Conservation (phyloP, 53 echinoderm and acorn worm genomes). For the Holothuria scabra region DNA sequence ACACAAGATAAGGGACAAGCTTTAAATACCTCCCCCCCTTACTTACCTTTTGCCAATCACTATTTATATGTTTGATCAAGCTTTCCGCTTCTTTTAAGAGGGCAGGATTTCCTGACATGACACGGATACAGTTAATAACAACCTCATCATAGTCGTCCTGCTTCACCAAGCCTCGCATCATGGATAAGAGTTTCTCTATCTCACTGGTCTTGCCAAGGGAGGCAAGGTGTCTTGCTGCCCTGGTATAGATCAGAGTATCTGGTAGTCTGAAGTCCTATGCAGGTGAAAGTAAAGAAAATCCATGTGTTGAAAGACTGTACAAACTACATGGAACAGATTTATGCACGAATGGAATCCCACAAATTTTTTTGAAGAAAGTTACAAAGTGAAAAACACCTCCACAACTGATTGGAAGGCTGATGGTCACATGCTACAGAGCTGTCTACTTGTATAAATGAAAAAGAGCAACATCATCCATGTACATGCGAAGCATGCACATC, state of each 20-base stretch:
- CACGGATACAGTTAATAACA: conserved; percentile 75
- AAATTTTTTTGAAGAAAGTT: too few relatives aligned
- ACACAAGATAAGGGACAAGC: too few relatives aligned
- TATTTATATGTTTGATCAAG: conserved; percentile 89
- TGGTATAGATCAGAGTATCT: conserved; percentile 85
- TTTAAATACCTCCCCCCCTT: neutral
- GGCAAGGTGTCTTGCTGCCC: conserved; percentile 76
- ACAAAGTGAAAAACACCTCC: too few relatives aligned
- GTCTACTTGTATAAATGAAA: too few relatives aligned
- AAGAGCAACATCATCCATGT: too few relatives aligned
- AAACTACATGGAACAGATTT: too few relatives aligned
- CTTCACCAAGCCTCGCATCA: conserved; percentile 67
- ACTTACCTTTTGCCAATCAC: conserved; percentile 88
- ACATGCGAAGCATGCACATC: too few relatives aligned
- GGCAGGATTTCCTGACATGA: conserved; percentile 72
- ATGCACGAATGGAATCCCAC: too few relatives aligned
- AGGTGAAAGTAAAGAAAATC: too few relatives aligned
- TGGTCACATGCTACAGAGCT: too few relatives aligned
- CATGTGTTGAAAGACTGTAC: too few relatives aligned
- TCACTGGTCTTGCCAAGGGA: conserved; percentile 78
- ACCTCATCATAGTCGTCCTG: conserved; percentile 89
- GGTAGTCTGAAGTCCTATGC: conserved; percentile 85
- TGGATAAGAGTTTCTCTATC: conserved; percentile 70
- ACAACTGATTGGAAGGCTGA: too few relatives aligned
- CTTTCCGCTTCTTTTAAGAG: conserved; percentile 84